Conservation (phyloP, 2,888 invertebrate genomes). For the Tridacna crocea region DNA sequence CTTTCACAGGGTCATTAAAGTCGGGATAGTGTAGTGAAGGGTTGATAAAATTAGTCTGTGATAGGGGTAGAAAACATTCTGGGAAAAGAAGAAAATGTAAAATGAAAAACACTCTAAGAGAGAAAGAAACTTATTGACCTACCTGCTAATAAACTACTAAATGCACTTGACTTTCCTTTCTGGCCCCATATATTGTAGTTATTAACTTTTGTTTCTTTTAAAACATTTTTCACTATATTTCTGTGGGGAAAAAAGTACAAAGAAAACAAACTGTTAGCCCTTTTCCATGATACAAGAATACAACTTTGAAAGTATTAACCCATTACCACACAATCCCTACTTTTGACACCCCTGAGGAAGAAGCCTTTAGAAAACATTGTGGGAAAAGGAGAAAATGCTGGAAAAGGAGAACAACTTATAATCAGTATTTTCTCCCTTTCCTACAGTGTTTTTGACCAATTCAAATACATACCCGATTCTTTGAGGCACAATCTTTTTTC, state of each 20-base stretch:
- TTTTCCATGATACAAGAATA: not conserved
- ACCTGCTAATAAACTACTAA: conserved; percentile 88
- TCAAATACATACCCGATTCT: too few relatives aligned
- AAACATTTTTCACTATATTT: not conserved
- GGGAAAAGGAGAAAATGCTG: not conserved
- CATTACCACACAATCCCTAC: not conserved
- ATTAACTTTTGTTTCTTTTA: conserved; percentile 84
- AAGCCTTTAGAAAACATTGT: not conserved
- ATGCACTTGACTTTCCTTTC: conserved; percentile 90
- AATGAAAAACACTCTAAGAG: too few relatives aligned
- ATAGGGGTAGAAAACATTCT: too few relatives aligned
- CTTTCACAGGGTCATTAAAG: too few relatives aligned
- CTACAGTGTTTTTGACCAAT: not conserved
- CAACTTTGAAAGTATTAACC: not conserved
- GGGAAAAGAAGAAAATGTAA: too few relatives aligned
- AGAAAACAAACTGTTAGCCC: not conserved
- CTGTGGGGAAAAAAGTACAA: conserved; percentile 1
- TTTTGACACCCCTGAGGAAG: not conserved
- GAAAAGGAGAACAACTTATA: not conserved
- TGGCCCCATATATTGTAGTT: conserved; percentile 90
- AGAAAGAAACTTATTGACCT: not conserved
- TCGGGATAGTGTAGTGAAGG: too few relatives aligned
- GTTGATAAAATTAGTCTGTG: too few relatives aligned
- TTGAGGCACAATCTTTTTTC: too few relatives aligned
- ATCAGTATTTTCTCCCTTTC: not conserved